Base-by-base conservation (phyloP, 2,888 invertebrate genomes). In the Amiota minor region DNA sequence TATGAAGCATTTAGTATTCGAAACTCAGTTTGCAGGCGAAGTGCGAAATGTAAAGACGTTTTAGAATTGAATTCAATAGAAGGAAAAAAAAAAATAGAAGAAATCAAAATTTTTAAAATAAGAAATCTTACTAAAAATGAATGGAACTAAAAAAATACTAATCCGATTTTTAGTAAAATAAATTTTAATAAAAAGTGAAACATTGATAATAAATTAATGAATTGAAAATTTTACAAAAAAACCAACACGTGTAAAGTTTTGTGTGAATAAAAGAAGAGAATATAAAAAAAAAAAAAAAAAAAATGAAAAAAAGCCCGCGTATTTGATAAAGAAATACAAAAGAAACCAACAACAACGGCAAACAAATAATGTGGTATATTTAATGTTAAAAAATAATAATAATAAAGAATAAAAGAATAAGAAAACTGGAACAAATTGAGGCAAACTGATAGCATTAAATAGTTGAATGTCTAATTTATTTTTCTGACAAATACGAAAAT, bases 1-100 rank as follows among this genome's bases (percentile, higher is more conserved):
- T 16, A 20, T 20, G 18, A 20, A 59, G 59, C 59, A 20, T 59
- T 11, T 16, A 10, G 20, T 9, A 20, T 59, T 14, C 10, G 59
- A 59, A 20, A 20, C 59, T 59, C 59, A 59, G 16, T 59, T 59
- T 20, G 59, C 16, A 18, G 20, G 59, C 59, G 18, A 20, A 4
- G 47, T 65, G 47, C 35, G 65, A 65, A 47, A 65, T 65, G 65
- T 65, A 35, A 65, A 47, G 47, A 65, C 65, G 65, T 59, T 20
- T 65, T 11, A 9, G 47, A 18, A 16, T 9, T 35, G 14, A 64
- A 35, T 59, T 2, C 9, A 59, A 59, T 16, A 59, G 18, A 59
- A 59, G 3, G 8, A 59, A 59, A 18, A 9, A 2, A 59, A 20
- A 59, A 61, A 35, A 62, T n/a, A 35, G 1, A 11, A 35, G 10